These are phyloP conservation scores for Leptestheria dahalacensis DNA, from an alignment of 1,140 invertebrate genomes.

Conservation along the genomic window DNA sequence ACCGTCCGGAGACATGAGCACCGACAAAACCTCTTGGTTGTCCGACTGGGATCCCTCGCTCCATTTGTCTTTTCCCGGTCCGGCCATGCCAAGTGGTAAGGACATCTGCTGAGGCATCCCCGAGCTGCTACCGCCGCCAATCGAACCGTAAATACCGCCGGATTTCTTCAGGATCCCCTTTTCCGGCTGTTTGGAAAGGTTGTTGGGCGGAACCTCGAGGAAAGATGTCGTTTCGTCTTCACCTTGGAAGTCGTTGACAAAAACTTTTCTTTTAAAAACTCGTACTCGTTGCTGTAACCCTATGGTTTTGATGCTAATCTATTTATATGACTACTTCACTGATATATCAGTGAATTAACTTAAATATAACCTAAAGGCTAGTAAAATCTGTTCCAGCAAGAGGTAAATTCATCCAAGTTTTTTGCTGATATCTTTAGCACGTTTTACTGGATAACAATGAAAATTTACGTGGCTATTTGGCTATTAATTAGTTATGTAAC, in stretches of 20 bases:
- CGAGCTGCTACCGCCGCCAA: constrained; percentile 28
- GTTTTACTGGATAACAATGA: no score
- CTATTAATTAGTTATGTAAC: no score
- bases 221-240: constrained; percentile 64
- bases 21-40: constrained; percentile 41
- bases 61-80: constrained; percentile 34
- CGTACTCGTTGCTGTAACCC: no score
- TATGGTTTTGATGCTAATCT: no score
- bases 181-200: constrained; percentile 58
- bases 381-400: no score
- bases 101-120: constrained; percentile 12
- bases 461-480: no score
- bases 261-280: no score
- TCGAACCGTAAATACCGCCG: constrained; percentile 54
- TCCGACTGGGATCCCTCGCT: constrained; percentile 54
- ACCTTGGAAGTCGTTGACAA: constrained; percentile 30
- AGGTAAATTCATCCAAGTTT: no score
- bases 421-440: no score
- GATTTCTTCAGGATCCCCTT: constrained; percentile 80
- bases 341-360: no score
- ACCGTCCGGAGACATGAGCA: constrained; percentile 11
- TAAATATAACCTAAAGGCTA: no score
- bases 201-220: constrained; percentile 55
- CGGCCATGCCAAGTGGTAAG: constrained; percentile 1
- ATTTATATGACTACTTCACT: no score